A percentile compares a stretch with the other conserved stretches of the same genome.
Conservation (phyloP, 2,888 invertebrate species). For the Apomyelois bistriatella region DNA sequence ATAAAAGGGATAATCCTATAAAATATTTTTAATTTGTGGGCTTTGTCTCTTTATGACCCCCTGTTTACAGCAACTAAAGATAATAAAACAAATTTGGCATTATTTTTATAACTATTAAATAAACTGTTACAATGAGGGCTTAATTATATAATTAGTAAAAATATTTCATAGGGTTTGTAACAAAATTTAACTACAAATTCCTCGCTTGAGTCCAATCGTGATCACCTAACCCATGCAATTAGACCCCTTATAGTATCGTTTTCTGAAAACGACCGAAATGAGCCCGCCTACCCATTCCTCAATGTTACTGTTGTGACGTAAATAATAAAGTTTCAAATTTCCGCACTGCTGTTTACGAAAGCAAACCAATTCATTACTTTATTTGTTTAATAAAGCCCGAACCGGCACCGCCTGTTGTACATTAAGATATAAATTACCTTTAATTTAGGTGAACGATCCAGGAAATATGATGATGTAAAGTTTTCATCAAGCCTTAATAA, state of each 20-base stretch:
- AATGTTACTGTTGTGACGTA: constrained; percentile 47
- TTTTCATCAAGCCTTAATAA: constrained; percentile 69
- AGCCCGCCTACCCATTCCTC: constrained; percentile 35
- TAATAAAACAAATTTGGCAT: too few species aligned
- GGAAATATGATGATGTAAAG: constrained; percentile 74
- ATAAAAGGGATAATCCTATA: too few species aligned
- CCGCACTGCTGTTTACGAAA: constrained; percentile 62
- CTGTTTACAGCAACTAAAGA: too few species aligned
- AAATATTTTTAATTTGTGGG: too few species aligned
- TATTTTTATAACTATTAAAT: too few species aligned
- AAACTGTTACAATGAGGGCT: too few species aligned
- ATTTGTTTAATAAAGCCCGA: constrained; percentile 74
- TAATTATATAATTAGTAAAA: too few species aligned
- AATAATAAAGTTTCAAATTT: constrained; percentile 65
- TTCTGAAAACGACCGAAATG: constrained; percentile 25
- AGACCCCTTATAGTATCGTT: constrained; percentile 14
- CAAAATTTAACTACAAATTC: not conserved
- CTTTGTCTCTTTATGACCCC: too few species aligned
- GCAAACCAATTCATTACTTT: constrained; percentile 69
- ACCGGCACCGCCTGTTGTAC: constrained; percentile 58
- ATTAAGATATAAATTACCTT: constrained; percentile 74
- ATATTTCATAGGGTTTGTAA: not conserved
- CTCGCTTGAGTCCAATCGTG: not conserved
- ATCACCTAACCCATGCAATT: not conserved
- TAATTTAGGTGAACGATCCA: constrained; percentile 73